Evolutionary conservation across 2,113 vertebrate species (phyloP).

Genomic region (Tachycineta bicolor): DNA sequence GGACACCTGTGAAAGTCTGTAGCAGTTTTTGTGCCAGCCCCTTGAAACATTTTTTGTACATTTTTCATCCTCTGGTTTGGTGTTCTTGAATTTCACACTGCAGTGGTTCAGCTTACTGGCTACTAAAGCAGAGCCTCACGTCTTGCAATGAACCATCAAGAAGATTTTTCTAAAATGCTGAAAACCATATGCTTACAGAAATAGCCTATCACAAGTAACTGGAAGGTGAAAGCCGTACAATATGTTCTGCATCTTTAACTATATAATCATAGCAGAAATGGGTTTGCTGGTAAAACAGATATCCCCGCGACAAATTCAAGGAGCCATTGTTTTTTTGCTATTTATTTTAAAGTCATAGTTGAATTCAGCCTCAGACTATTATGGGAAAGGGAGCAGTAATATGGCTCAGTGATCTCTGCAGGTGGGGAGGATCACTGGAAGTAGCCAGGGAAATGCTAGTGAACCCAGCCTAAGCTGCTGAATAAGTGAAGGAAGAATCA

Average conservation of each 20-base stretch:
- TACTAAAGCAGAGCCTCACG: background rate
- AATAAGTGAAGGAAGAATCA: background rate
- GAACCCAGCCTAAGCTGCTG: background rate
- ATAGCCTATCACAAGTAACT: background rate
- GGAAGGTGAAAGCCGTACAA: background rate
- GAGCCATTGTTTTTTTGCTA: background rate
- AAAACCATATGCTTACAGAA: background rate
- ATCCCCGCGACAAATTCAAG: background rate
- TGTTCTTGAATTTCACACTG: background rate
- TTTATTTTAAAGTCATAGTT: background rate
- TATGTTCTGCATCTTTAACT: background rate
- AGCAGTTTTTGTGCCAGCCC: background rate
- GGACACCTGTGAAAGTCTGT: accelerated
- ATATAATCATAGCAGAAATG: background rate
- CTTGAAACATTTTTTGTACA: background rate
- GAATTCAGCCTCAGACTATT: background rate
- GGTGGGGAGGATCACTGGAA: background rate
- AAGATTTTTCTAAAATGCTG: background rate
- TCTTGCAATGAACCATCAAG: background rate
- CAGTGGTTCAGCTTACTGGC: background rate
- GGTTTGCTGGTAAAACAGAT: background rate
- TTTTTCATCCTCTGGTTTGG: background rate
- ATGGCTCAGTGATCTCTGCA: background rate
- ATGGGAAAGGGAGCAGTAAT: background rate
- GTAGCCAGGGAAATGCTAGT: background rate